phyloP scores from a whole-genome alignment of 2,113 vertebrate species.

The Aptenodytes patagonicus region DNA sequence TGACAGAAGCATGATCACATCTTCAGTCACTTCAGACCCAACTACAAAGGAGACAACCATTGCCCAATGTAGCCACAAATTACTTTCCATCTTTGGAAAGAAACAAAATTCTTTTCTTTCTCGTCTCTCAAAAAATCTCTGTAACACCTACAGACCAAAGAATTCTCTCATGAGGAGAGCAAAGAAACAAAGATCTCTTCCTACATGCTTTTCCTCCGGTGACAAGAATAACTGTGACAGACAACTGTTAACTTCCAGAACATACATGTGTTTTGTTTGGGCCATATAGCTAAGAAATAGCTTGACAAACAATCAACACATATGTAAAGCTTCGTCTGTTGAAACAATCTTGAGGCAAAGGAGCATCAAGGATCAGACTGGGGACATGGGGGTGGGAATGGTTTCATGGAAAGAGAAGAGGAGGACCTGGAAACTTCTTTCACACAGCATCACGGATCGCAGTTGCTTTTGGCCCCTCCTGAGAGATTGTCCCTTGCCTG shows the following conservation, averaged over 20 bases:
- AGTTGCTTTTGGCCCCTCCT: background rate
- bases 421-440: background rate
- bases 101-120: background rate
- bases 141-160: background rate
- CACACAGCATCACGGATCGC: background rate
- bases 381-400: fast-evolving
- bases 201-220: background rate
- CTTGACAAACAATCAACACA: background rate
- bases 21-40: background rate
- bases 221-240: background rate
- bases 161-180: background rate
- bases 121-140: background rate
- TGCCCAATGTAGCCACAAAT: background rate
- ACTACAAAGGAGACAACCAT: background rate
- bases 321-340: background rate
- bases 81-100: background rate
- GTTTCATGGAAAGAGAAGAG: background rate
- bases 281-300: background rate
- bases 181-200: background rate
- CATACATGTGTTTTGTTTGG: background rate
- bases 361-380: background rate
- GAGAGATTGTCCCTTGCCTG: background rate
- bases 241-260: background rate
- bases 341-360: background rate
- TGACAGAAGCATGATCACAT: background rate